Conservation (phyloP, 2,797 vertebrate genomes). For the Urocyon cinereoargenteus region DNA sequence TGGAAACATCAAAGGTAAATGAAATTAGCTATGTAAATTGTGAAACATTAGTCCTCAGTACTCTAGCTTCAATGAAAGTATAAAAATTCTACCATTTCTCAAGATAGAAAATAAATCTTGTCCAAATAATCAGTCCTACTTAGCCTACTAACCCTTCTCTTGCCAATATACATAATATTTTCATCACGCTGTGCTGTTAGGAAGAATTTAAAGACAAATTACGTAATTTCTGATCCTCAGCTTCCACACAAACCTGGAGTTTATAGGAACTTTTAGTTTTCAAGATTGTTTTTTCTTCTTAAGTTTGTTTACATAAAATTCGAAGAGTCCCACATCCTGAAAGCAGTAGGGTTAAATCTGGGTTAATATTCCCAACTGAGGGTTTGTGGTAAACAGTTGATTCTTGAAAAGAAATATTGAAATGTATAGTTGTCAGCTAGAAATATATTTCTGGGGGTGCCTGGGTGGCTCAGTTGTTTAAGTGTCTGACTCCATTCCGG, state of each 20-base stretch:
- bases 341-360: not conserved
- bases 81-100: slow-evolving; percentile 6
- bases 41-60: not conserved
- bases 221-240: not conserved
- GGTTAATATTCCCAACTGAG: not conserved
- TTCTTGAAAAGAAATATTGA: not conserved
- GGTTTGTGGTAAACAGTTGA: not conserved
- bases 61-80: not conserved
- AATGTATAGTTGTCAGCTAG: not conserved
- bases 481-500: no score
- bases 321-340: not conserved
- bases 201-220: not conserved
- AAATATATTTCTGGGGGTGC: not conserved
- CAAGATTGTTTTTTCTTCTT: not conserved
- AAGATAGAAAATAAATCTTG: not conserved
- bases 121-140: not conserved
- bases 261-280: not conserved
- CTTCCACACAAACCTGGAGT: not conserved
- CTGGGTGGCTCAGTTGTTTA: no score
- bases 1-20: slow-evolving; percentile 70
- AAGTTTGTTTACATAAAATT: not conserved
- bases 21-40: slow-evolving; percentile 62
- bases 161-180: not conserved
- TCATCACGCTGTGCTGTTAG: not conserved
- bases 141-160: not conserved